phyloP scores from a whole-genome alignment of 2,888 invertebrate genomes.

The Andrena dorsata region DNA sequence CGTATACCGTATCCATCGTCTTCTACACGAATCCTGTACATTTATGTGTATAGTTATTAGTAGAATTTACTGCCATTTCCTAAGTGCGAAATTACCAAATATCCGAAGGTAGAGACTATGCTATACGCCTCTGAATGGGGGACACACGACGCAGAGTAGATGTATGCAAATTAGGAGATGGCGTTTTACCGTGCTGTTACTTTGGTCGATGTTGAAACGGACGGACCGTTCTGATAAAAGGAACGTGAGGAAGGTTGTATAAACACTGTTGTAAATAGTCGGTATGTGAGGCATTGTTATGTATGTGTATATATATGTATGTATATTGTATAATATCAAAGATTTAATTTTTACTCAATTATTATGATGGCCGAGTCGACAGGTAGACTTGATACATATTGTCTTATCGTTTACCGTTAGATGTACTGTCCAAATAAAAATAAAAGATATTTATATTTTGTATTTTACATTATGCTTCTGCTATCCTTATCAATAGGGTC shows the following conservation, averaged over 20 bases:
- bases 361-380: constrained; percentile 41
- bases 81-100: constrained; percentile 23
- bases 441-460: constrained; percentile 77
- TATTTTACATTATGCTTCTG: constrained; percentile 58
- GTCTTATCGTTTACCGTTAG: constrained; percentile 62
- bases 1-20: neutral
- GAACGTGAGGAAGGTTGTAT: constrained; percentile 69
- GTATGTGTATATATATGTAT: constrained; percentile 35
- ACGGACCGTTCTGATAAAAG: constrained; percentile 11
- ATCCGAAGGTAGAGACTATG: neutral
- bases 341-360: constrained; percentile 65
- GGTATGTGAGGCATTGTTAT: constrained; percentile 59
- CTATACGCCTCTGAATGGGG: neutral
- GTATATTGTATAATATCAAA: constrained; percentile 55
- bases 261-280: constrained; percentile 81
- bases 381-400: constrained; percentile 38
- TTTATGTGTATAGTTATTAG: constrained; percentile 20
- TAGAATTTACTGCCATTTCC: constrained; percentile 31
- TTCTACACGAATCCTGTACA: constrained; percentile 25
- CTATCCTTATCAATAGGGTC: neutral
- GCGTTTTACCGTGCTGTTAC: constrained; percentile 16
- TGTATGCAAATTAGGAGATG: constrained; percentile 28
- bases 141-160: neutral
- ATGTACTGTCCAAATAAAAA: constrained; percentile 72
- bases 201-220: constrained; percentile 15